Conservation (phyloP, 2,888 invertebrate genomes). For the Eristalis pertinax region DNA sequence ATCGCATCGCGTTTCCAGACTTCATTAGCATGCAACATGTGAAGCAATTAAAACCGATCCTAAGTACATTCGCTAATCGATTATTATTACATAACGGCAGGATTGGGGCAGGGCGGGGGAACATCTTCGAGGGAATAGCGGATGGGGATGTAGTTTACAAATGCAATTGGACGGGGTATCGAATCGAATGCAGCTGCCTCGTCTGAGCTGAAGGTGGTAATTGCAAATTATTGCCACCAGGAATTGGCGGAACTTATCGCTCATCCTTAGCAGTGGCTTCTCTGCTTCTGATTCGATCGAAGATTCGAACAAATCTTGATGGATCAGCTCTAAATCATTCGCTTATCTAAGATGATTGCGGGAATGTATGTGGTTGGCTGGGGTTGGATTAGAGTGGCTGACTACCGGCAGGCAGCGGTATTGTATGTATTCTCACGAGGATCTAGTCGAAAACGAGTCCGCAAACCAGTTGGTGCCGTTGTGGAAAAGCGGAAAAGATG, state of each 20-base stretch:
- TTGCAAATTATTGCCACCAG: neutral
- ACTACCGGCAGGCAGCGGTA: no score
- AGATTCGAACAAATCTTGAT: no score
- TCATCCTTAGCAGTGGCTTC: no score
- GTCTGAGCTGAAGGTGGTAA: neutral
- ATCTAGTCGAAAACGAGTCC: no score
- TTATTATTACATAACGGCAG: constrained; percentile 27
- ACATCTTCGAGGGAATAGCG: neutral
- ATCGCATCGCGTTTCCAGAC: constrained; percentile 37
- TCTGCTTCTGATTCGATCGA: no score
- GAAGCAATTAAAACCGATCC: constrained; percentile 63
- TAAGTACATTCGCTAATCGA: constrained; percentile 57
- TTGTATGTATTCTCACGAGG: no score
- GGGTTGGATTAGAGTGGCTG: no score
- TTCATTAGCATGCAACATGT: constrained; percentile 66
- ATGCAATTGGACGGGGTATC: neutral
- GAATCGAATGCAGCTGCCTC: neutral
- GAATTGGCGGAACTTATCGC: neutral
- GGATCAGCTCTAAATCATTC: no score
- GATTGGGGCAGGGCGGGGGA: neutral
- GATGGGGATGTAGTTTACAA: neutral
- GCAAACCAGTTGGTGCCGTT: no score
- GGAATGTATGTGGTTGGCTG: no score
- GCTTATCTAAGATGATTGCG: no score
- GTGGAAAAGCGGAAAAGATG: no score